Evolutionary conservation across 2,888 invertebrate species (phyloP).

Genomic region (Orthonychiurus folsomi): DNA sequence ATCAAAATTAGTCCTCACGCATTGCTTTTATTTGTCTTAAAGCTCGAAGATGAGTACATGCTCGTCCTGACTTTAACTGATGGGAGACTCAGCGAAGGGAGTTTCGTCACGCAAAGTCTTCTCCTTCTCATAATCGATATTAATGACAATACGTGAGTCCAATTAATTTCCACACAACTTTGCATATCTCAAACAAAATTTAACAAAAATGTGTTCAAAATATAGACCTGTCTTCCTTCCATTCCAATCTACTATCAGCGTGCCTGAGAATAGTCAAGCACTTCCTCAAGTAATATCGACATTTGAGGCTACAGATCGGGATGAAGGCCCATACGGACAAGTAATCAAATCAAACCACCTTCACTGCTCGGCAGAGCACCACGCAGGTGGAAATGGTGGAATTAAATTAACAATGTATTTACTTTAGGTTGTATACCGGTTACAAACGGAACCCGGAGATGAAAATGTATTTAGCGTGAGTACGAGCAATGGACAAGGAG

Average conservation of each 20-base stretch:
- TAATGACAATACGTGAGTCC: conserved; percentile 57
- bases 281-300: conserved; percentile 67
- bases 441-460: conserved; percentile 73
- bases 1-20: too few relatives aligned
- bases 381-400: too few relatives aligned
- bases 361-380: too few relatives aligned
- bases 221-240: conserved; percentile 66
- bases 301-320: conserved; percentile 77
- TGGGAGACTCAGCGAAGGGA: conserved; percentile 74
- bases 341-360: too few relatives aligned
- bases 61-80: conserved; percentile 81
- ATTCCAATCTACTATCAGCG: conserved; percentile 69
- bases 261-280: conserved; percentile 63
- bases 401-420: neutral
- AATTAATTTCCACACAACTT: conserved; percentile 2
- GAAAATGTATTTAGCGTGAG: conserved; percentile 67
- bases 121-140: conserved; percentile 81
- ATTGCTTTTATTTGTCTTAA: too few relatives aligned
- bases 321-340: conserved; percentile 87
- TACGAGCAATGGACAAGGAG: conserved; percentile 75
- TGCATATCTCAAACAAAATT: conserved; percentile 30
- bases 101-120: conserved; percentile 81
- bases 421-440: conserved; percentile 64
- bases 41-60: conserved; percentile 79
- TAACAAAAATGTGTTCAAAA: too few relatives aligned